Conservation (phyloP, 2,113 vertebrate genomes). For the Willisornis vidua region DNA sequence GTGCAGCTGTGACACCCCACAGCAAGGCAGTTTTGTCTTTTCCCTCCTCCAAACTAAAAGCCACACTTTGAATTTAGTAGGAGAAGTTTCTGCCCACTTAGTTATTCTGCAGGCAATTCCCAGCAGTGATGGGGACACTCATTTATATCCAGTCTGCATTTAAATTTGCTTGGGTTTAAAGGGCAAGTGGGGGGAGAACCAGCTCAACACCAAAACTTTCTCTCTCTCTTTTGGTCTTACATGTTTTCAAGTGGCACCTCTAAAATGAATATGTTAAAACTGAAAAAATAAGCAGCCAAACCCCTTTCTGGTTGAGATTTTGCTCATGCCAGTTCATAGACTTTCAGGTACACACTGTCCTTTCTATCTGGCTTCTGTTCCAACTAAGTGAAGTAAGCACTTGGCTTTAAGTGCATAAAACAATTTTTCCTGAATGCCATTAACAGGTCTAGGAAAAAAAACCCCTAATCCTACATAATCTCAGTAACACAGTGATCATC, state of each 20-base stretch:
- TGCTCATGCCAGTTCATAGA: neutral
- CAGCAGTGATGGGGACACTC: neutral
- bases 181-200: rapidly evolving
- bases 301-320: neutral
- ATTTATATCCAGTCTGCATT: neutral
- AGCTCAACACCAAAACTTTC: neutral
- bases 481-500: neutral
- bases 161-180: neutral
- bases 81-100: neutral
- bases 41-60: neutral
- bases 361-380: neutral
- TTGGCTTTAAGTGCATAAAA: neutral
- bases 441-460: neutral
- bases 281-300: neutral
- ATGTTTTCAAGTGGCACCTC: neutral
- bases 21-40: neutral
- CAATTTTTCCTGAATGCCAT: neutral
- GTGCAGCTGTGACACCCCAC: neutral
- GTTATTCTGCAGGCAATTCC: neutral
- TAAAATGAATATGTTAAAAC: neutral
- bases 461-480: neutral
- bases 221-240: neutral
- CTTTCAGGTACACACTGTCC: neutral
- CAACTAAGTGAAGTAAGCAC: neutral
- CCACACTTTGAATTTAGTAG: neutral